A percentile compares a stretch with the other conserved stretches of the same genome.
Evolutionary conservation across 2,888 invertebrate species (phyloP).

Genomic region (Noctua comes): DNA sequence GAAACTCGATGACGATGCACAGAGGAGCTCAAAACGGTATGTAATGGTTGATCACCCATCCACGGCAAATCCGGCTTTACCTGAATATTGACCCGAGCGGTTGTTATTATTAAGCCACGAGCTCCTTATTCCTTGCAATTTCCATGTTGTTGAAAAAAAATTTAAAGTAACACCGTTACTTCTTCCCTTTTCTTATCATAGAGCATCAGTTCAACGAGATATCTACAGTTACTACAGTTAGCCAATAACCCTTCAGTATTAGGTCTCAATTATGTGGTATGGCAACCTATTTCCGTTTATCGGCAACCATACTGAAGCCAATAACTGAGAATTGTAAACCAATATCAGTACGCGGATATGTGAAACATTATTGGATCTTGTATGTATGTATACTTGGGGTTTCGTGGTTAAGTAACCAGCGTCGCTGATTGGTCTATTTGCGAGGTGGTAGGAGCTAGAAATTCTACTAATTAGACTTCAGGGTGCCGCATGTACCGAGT

Average conservation of each 20-base stretch:
- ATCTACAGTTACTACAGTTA: constrained; percentile 14
- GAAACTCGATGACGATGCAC: too few relatives aligned
- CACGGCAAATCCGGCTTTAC: too few relatives aligned
- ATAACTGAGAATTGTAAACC: constrained; percentile 61
- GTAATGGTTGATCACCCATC: too few relatives aligned
- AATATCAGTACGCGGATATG: constrained; percentile 47
- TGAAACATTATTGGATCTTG: constrained; percentile 44
- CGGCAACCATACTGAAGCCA: constrained; percentile 50
- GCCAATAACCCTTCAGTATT: constrained; percentile 44
- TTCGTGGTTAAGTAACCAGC: constrained; percentile 4
- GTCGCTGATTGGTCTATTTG: constrained; percentile 3
- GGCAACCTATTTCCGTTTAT: constrained; percentile 55
- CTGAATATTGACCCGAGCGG: too few relatives aligned
- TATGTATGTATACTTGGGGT: constrained; percentile 22
- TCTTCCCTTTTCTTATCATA: neutral
- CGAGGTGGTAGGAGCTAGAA: neutral
- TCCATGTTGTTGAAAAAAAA: neutral
- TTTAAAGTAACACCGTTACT: neutral
- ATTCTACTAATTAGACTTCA: neutral
- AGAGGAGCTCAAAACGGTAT: too few relatives aligned
- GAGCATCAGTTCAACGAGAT: neutral
- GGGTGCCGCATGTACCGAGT: too few relatives aligned
- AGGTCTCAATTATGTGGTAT: constrained; percentile 60
- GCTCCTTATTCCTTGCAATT: neutral
- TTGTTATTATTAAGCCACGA: neutral